Conservation (phyloP, 2,113 vertebrate genomes). For the Leptobrachium ailaonicum region DNA sequence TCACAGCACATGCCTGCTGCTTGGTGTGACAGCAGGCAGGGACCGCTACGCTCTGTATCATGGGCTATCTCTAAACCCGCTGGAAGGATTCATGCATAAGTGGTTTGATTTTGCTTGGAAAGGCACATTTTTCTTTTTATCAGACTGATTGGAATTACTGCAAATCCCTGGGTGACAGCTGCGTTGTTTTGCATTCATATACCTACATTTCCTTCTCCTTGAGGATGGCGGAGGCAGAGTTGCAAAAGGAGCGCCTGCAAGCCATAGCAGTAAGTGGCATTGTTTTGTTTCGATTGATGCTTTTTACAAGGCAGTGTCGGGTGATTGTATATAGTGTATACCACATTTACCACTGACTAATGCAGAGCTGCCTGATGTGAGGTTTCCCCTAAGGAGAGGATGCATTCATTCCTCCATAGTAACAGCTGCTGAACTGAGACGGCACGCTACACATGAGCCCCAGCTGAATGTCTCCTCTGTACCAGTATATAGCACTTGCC, state of each 20-base stretch:
- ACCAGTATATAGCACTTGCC: not conserved
- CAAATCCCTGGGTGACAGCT: conserved; percentile 63
- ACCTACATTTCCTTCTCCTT: conserved; percentile 66
- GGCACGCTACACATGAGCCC: not conserved
- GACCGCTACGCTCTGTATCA: conserved; percentile 78
- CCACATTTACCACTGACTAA: no score
- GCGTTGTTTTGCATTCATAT: conserved; percentile 54
- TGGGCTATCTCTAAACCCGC: conserved; percentile 64
- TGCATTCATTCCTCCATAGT: conserved; percentile 34
- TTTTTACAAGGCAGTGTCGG: not conserved
- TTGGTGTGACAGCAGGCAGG: conserved; percentile 73
- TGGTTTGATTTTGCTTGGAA: conserved; percentile 60
- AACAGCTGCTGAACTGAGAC: conserved; percentile 29
- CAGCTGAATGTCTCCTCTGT: not conserved
- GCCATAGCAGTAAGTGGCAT: conserved; percentile 92
- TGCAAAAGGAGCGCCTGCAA: conserved; percentile 97
- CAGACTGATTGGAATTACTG: conserved; percentile 52
- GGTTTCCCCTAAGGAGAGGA: conserved; percentile 3
- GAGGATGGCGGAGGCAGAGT: conserved; percentile 96
- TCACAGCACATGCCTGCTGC: conserved; percentile 75
- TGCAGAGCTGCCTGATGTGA: not conserved
- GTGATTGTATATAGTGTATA: no score
- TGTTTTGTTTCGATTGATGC: conserved; percentile 24
- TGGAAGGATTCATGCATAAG: conserved; percentile 39
- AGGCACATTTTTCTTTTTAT: conserved; percentile 48